Evolutionary conservation across 1,140 invertebrate genomes (phyloP).

Genomic region (Sminthurides bifidus): DNA sequence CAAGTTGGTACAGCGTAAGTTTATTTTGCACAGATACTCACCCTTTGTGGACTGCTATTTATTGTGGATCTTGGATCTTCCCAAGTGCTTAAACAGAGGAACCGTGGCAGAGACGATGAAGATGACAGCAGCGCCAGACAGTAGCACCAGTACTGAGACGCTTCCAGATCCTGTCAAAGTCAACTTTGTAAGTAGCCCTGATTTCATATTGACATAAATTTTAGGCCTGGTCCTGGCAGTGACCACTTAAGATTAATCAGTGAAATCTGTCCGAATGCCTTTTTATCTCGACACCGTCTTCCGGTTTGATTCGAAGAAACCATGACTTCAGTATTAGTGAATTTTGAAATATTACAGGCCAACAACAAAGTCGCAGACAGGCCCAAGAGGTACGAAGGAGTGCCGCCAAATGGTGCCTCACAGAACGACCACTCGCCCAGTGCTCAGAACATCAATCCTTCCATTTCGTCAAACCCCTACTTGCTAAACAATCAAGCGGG

Average conservation of each 20-base stretch:
- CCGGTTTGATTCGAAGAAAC: not conserved
- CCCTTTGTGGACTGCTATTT: too few relatives aligned
- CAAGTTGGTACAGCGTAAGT: too few relatives aligned
- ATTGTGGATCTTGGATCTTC: too few relatives aligned
- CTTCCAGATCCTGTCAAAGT: not conserved
- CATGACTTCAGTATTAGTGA: not conserved
- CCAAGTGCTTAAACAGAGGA: too few relatives aligned
- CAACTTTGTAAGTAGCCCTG: not conserved
- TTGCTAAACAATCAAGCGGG: not conserved
- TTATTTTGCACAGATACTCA: too few relatives aligned
- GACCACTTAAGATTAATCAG: too few relatives aligned
- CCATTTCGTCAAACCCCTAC: not conserved
- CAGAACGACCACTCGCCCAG: not conserved
- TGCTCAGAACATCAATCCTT: constrained; percentile 1
- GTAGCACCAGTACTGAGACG: not conserved
- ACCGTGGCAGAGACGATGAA: too few relatives aligned
- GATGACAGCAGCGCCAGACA: not conserved
- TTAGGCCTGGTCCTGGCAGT: not conserved
- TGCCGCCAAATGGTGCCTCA: too few relatives aligned
- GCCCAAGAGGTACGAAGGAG: not conserved
- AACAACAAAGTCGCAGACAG: not conserved
- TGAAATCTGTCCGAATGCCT: too few relatives aligned
- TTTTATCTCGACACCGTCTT: too few relatives aligned
- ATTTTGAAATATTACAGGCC: not conserved
- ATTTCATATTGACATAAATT: not conserved